Evolutionary conservation across 1,140 invertebrate species (phyloP).

Genomic region (Halesus radiatus): DNA sequence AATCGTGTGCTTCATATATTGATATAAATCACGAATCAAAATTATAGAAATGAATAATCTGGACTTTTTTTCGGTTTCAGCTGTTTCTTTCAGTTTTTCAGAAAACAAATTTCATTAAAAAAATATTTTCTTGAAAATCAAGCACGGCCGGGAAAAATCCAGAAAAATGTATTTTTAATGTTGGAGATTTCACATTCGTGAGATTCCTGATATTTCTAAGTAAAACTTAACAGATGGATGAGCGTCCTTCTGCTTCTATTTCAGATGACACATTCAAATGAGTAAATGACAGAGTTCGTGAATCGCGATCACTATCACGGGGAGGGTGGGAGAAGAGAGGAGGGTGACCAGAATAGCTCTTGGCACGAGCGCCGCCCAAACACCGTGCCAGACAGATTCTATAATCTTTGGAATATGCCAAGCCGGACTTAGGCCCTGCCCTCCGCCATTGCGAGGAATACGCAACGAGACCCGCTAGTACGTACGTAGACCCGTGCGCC

Average conservation of each 20-base stretch:
- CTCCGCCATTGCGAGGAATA: slow-evolving; percentile 3
- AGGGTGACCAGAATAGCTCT: slow-evolving; percentile 12
- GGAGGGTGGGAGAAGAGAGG: background rate
- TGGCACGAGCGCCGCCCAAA: slow-evolving; percentile 18
- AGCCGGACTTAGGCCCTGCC: background rate
- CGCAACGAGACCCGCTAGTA: background rate
- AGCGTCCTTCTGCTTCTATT: slow-evolving; percentile 21
- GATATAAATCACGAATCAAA: too few species aligned
- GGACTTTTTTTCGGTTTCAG: too few species aligned
- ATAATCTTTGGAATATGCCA: slow-evolving; percentile 1
- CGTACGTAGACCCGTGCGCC: too few species aligned
- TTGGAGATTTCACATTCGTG: slow-evolving; percentile 16
- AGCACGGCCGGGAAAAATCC: background rate
- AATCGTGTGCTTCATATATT: too few species aligned
- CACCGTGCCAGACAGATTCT: slow-evolving; percentile 17
- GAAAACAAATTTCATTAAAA: too few species aligned
- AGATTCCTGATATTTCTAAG: slow-evolving; percentile 5
- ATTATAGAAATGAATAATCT: too few species aligned
- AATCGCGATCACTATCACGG: slow-evolving; percentile 1
- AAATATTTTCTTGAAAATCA: too few species aligned
- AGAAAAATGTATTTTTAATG: background rate
- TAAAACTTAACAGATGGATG: background rate
- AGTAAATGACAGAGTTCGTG: slow-evolving; percentile 33
- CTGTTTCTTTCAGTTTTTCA: too few species aligned
- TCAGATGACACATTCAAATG: slow-evolving; percentile 18